Conservation (phyloP, 2,113 vertebrate species). For the Pelusios castaneus region DNA sequence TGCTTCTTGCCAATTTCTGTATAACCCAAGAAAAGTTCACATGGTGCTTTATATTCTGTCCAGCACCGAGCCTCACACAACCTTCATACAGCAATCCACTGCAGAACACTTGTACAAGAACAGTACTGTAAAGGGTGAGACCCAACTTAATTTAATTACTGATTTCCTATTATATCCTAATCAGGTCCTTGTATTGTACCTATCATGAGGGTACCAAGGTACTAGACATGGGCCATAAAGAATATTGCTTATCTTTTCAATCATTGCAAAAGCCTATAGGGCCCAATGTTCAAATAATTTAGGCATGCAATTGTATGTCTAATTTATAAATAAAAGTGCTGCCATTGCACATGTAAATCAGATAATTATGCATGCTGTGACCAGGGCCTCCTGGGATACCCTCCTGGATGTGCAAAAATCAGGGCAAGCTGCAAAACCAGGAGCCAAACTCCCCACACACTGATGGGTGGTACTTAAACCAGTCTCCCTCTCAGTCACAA, state of each 20-base stretch:
- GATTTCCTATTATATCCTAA: constrained; percentile 68
- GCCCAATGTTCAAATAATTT: background rate
- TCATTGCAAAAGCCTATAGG: background rate
- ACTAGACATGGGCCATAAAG: background rate
- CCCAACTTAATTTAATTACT: constrained; percentile 68
- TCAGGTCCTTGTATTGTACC: constrained; percentile 29
- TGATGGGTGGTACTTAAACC: too few relatives aligned
- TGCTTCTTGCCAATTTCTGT: constrained; percentile 36
- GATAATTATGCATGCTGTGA: background rate
- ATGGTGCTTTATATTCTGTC: constrained; percentile 53
- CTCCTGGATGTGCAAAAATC: too few relatives aligned
- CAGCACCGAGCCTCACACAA: constrained; percentile 24
- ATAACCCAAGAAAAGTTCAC: constrained; percentile 55
- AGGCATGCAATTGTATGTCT: background rate
- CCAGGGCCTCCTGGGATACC: too few relatives aligned
- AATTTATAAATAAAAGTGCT: background rate
- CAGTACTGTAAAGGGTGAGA: constrained; percentile 61
- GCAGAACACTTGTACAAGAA: constrained; percentile 29
- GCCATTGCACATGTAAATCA: rapidly evolving
- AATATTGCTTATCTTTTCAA: background rate
- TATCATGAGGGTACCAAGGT: background rate
- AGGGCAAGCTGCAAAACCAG: too few relatives aligned
- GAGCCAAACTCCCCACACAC: too few relatives aligned
- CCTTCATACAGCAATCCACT: constrained; percentile 56
- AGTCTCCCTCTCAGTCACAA: too few relatives aligned